Percentiles rank a stretch among this genome's conserved stretches.
Conservation (phyloP, 2,113 vertebrate genomes). For the Triplophysa dalaica region DNA sequence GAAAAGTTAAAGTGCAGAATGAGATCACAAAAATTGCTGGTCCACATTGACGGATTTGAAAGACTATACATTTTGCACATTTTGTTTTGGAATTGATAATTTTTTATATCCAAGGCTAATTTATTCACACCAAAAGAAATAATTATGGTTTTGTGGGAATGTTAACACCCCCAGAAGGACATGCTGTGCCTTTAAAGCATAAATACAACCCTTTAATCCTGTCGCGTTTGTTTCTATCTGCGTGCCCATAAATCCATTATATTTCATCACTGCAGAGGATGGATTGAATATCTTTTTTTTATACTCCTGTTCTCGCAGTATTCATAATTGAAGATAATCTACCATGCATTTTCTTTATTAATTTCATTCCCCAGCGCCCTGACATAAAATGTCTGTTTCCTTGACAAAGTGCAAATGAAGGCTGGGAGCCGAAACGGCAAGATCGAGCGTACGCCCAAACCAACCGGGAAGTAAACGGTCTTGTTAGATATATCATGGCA, state of each 20-base stretch:
- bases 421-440: constrained; percentile 48
- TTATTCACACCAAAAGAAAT: no score
- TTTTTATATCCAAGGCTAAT: no score
- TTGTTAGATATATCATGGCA: constrained; percentile 57
- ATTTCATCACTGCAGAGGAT: constrained; percentile 1
- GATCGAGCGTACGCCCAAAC: constrained; percentile 57
- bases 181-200: not conserved
- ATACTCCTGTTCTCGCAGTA: constrained; percentile 33
- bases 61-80: no score
- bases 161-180: no score
- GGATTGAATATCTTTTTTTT: constrained; percentile 24
- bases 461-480: constrained; percentile 67
- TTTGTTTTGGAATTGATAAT: no score
- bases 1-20: no score
- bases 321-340: constrained; percentile 40
- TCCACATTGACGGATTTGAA: no score
- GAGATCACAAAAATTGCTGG: no score
- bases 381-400: constrained; percentile 47
- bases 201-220: not conserved
- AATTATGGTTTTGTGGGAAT: no score
- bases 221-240: constrained; percentile 1
- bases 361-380: constrained; percentile 47
- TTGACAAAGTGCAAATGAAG: constrained; percentile 53
- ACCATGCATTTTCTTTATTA: constrained; percentile 45
- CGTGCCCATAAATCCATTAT: constrained; percentile 15